Conservation (phyloP, 2,797 vertebrate species). For the Pipistrellus pygmaeus region DNA sequence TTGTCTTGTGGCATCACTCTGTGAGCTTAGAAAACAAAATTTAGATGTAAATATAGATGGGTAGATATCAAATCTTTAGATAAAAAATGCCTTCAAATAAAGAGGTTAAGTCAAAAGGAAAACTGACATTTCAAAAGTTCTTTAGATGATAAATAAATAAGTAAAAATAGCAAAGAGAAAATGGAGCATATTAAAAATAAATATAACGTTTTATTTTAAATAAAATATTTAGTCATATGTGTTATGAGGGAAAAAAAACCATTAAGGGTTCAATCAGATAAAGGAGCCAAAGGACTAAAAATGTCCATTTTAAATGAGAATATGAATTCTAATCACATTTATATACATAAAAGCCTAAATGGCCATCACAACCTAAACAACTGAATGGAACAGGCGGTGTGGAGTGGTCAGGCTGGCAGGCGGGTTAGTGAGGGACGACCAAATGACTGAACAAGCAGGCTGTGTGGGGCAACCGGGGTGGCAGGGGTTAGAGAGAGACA, state of each 20-base stretch:
- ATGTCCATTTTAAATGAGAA: not conserved
- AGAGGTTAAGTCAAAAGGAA: not conserved
- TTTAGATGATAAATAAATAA: not conserved
- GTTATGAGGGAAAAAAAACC: not conserved
- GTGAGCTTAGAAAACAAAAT: not conserved
- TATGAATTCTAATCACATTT: not conserved
- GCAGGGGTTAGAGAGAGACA: no score
- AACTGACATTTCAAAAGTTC: not conserved
- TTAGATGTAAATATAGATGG: not conserved
- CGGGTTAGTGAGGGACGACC: no score
- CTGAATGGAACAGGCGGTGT: accelerated
- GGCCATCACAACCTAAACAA: no score
- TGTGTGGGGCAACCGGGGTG: no score
- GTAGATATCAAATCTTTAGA: not conserved
- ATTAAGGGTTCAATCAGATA: not conserved
- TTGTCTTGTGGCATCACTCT: not conserved
- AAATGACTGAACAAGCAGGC: no score
- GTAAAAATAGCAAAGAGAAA: not conserved
- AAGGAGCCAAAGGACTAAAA: not conserved
- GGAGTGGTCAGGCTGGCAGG: no score
- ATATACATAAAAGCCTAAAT: no score
- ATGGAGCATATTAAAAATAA: not conserved
- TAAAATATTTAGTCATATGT: not conserved
- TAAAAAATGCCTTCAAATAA: not conserved
- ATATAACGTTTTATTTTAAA: not conserved